Base-by-base conservation (phyloP, 2,888 invertebrate species). In the Cheilosia urbana region DNA sequence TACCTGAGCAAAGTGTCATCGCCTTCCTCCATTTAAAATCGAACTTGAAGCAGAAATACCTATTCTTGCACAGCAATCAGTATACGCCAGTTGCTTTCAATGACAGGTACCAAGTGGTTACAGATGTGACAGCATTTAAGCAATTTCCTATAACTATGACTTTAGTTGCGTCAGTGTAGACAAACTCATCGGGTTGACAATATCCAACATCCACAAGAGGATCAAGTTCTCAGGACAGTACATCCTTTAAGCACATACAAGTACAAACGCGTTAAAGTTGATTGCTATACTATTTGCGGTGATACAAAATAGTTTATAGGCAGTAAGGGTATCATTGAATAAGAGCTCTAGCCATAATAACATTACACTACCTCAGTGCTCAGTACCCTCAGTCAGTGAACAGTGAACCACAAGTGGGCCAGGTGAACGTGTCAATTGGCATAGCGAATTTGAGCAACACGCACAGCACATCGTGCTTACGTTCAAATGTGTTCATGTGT, bases 1-100 rank as follows among this genome's bases (percentile, higher is more conserved):
- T 34, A 68, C 68, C 68, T 42, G 58, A 68, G 68, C 75, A 76
- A 76, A 58, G 47, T 57, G 73, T 65, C 13, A 19, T 76, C 58
- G 42, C 51, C 57, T 47, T 19, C 15, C 30, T 40, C 30, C 68
- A 34, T 27, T 66, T 17, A 60, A 73, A 73, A 66, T 49, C 19
- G 45, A 40, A 51, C 24, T 24, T 7, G 51, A 17, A 65, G 37
- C 40, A 9, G 9, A 30, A 9, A 30, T 40, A 13, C 37, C 4
- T 13, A 37, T 37, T 13, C 13, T 11, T 21, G n/a, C 15, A 69
- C n/a, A 27, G 45, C 15, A 34, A 69, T 9, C 34, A 42, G 34
- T 27, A 51, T 27, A 65, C 34, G 76, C 9, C 30, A 40, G 13
- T 30, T 58, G 37, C 5, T 11, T 53, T 60, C 53, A 60, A 47